Base-by-base conservation (phyloP, 2,113 vertebrate genomes). In the Geothlypis trichas region DNA sequence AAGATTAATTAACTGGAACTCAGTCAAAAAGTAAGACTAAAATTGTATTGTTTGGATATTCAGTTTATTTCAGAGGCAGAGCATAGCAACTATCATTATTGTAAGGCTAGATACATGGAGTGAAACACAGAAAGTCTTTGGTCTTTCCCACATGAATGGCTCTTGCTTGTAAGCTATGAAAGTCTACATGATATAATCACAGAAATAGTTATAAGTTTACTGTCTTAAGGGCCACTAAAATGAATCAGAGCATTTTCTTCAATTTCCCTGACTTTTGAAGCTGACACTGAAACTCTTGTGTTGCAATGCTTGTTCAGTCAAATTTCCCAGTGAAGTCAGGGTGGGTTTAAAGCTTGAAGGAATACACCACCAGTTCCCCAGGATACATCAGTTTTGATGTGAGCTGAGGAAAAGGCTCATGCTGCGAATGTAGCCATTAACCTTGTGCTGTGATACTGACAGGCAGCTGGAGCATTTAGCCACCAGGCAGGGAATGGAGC, bases 1-100 rank as follows among this genome's bases (percentile, higher is more conserved):
- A 84, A 92, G 81, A 93, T 84, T n/a, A 85, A 90, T 95, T 93
- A 89, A 88, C 66, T 94, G 62, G 54, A 84, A 42, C 44, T 77
- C 27, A 69, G 69, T 66, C 23, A 41, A 89, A 91, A 81, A 24
- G 13, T 37, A 95, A 82, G 54, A 52, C 42, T 79, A 65, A 89
- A 91, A 57, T 58, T 14, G 21, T 31, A 49, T 55, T 22, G 8
- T 78, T 95, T 65, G 69, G 83, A 87, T 92, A 90, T 85, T 87
- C 62, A 18, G 31, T 92, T 94, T 68, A 41, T 82, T 95, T 92
- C 63, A 88, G 90, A 92, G 46, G 41, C 63, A 90, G 76, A 89
- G n/a, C 69, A 57, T 54, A 90, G 47, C 87, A 90, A 15, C 57
- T 69, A 11, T 65, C 52, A 67, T 62, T 57, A n/a, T 44, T 90